Conservation (phyloP, 2,113 vertebrate genomes). For the pig (Sus scrofa) region T2T-Sscrofa CM000814.6:134564501-134565000, state of each 20-base stretch:
- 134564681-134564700: neutral
- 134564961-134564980: neutral
- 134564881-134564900: neutral
- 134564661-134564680: neutral
- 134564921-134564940: neutral
- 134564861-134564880: neutral
- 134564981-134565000: neutral
- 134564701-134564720: neutral
- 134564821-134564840: neutral
- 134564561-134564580: constrained; percentile 17
- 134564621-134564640: neutral
- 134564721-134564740: neutral
- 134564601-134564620: neutral
- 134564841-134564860: neutral
- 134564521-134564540: neutral
- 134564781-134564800: neutral
- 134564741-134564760: constrained; percentile 45
- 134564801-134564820: neutral
- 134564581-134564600: constrained; percentile 63
- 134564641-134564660: neutral
- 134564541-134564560: constrained; percentile 16
- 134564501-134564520: constrained; percentile 57
- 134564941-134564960: neutral
- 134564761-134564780: constrained; percentile 10
- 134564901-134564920: neutral